Percentiles rank a stretch among this genome's conserved stretches.
Evolutionary conservation across 1,140 invertebrate species (phyloP).

Genomic region (Brachionus angularis): DNA sequence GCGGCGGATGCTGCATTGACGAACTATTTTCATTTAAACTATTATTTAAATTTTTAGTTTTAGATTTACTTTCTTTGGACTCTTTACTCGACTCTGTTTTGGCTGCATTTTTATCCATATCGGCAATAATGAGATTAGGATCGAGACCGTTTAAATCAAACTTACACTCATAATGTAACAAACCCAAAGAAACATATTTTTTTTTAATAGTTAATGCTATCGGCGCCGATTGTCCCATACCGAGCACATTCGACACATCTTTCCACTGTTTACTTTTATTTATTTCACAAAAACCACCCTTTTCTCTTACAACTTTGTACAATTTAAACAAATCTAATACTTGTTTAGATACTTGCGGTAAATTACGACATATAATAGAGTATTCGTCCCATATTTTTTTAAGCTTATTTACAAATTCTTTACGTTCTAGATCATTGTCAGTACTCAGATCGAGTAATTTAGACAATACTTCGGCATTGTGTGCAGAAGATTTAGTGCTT

Average conservation of each 20-base stretch:
- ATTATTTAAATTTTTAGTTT: not conserved
- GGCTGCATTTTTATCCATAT: constrained; percentile 59
- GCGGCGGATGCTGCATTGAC: too few relatives aligned
- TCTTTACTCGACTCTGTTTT: not conserved
- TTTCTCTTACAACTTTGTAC: constrained; percentile 87
- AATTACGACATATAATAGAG: constrained; percentile 18
- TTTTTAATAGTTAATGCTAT: constrained; percentile 92
- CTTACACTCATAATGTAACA: constrained; percentile 89
- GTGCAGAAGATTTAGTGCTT: not conserved
- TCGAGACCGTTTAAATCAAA: constrained; percentile 92
- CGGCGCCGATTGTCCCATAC: constrained; percentile 89
- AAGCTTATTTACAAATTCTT: constrained; percentile 28
- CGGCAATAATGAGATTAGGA: constrained; percentile 87
- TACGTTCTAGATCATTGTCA: not conserved
- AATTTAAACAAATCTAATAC: constrained; percentile 92
- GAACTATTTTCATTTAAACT: too few relatives aligned
- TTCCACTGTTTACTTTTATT: constrained; percentile 98
- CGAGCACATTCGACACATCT: constrained; percentile 84
- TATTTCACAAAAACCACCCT: constrained; percentile 94
- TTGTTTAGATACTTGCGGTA: constrained; percentile 95
- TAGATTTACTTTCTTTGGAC: not conserved
- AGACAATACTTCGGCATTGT: constrained; percentile 15
- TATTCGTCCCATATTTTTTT: constrained; percentile 39
- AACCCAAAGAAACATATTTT: constrained; percentile 87
- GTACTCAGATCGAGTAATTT: constrained; percentile 11